phyloP scores from a whole-genome alignment of 2,888 invertebrate genomes.

The Athalia cordata region DNA sequence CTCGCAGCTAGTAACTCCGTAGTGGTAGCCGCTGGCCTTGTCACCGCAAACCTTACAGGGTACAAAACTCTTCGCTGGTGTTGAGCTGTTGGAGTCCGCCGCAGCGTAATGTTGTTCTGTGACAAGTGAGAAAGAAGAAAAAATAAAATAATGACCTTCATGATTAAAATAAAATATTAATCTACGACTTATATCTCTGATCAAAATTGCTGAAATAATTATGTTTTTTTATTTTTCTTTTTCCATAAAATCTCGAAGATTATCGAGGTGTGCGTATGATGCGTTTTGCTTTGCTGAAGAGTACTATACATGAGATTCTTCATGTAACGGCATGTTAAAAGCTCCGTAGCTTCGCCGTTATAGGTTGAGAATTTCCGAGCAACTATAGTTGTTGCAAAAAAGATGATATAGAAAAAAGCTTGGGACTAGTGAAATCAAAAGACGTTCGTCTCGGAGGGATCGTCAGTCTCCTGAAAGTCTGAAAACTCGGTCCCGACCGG shows the following conservation, averaged over 20 bases:
- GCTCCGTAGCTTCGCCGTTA: neutral
- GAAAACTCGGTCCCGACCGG: constrained; percentile 42
- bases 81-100: constrained; percentile 87
- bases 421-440: constrained; percentile 19
- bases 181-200: too few relatives aligned
- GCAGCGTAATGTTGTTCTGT: constrained; percentile 79
- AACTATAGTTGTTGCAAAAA: neutral
- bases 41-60: constrained; percentile 98
- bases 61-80: constrained; percentile 89
- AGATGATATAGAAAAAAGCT: constrained; percentile 1
- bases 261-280: too few relatives aligned
- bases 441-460: constrained; percentile 1
- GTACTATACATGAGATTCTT: too few relatives aligned
- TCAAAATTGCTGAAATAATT: too few relatives aligned
- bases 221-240: too few relatives aligned
- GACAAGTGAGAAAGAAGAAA: constrained; percentile 49
- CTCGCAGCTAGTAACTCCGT: constrained; percentile 98
- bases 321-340: too few relatives aligned
- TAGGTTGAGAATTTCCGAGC: neutral
- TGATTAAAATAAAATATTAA: neutral
- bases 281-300: too few relatives aligned
- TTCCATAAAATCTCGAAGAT: too few relatives aligned
- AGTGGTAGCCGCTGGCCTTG: constrained; percentile 96
- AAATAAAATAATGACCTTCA: constrained; percentile 21
- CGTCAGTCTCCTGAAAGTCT: constrained; percentile 34